These are phyloP conservation scores for Plagodis pulveraria DNA, from an alignment of 2,888 invertebrate species.

Conservation along the genomic window DNA sequence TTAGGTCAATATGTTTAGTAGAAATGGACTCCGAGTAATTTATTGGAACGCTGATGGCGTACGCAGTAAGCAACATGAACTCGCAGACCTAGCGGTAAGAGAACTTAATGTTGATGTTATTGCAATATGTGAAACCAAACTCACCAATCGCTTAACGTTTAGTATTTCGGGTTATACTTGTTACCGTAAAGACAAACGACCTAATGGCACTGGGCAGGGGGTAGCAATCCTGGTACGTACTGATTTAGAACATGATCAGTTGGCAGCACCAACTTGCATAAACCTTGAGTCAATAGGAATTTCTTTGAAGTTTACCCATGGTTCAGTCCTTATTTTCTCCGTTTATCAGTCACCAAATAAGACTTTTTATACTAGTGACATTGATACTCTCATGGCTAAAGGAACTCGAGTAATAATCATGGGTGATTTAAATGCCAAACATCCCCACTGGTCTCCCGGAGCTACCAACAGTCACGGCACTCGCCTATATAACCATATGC, in stretches of 20 bases:
- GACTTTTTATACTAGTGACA: not conserved
- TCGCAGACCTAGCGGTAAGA: too few relatives aligned
- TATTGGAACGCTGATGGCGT: too few relatives aligned
- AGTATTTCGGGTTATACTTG: not conserved
- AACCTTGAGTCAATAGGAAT: not conserved
- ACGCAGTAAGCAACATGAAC: too few relatives aligned
- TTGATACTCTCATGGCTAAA: too few relatives aligned
- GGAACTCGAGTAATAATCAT: not conserved
- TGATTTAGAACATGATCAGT: too few relatives aligned
- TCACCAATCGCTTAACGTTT: not conserved
- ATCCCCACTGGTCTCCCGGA: not conserved
- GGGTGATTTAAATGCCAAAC: not conserved
- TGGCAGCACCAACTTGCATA: not conserved
- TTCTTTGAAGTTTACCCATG: not conserved
- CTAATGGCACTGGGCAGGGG: too few relatives aligned
- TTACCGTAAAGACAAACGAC: too few relatives aligned
- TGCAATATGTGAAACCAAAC: not conserved
- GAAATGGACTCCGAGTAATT: not conserved
- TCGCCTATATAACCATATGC: not conserved
- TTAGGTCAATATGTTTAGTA: constrained; percentile 3
- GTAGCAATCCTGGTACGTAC: too few relatives aligned
- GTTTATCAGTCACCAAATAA: not conserved
- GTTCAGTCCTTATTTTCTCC: not conserved
- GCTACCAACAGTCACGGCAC: not conserved
- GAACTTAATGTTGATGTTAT: too few relatives aligned